Conservation (phyloP, 2,797 vertebrate species). For the Cephalopachus bancanus region DNA sequence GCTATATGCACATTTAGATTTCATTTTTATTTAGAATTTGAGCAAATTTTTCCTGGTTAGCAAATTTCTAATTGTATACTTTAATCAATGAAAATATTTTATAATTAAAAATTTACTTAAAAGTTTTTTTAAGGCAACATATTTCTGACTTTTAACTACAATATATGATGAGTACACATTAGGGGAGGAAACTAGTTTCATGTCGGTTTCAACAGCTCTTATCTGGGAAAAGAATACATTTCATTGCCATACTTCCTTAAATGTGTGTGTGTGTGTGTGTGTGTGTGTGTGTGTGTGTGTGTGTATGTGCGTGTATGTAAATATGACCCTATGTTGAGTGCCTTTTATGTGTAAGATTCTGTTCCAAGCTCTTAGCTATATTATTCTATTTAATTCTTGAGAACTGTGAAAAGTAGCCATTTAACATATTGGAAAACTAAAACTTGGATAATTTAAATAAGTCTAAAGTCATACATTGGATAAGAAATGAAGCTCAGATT, state of each 20-base stretch:
- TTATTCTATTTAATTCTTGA: background rate
- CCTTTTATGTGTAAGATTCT: background rate
- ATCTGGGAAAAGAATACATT: background rate
- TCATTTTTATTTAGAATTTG: background rate
- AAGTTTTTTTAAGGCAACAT: background rate
- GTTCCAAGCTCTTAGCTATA: background rate
- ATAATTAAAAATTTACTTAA: background rate
- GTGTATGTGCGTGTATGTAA: background rate
- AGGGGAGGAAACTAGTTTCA: background rate
- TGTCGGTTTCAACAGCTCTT: background rate
- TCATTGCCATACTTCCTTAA: background rate
- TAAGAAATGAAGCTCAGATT: background rate
- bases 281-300: accelerated
- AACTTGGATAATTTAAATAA: background rate
- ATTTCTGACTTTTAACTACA: background rate
- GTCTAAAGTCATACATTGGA: background rate
- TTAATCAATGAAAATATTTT: background rate
- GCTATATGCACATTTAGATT: background rate
- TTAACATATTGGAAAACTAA: background rate
- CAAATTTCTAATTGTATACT: background rate
- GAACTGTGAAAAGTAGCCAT: background rate
- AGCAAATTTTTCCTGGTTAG: background rate
- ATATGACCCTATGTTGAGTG: background rate
- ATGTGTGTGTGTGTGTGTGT: background rate
- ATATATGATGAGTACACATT: background rate